Evolutionary conservation across 2,113 vertebrate genomes (phyloP), one percentile per base, ranked within the genome.

Genomic region (Dromiciops gliroides): DNA sequence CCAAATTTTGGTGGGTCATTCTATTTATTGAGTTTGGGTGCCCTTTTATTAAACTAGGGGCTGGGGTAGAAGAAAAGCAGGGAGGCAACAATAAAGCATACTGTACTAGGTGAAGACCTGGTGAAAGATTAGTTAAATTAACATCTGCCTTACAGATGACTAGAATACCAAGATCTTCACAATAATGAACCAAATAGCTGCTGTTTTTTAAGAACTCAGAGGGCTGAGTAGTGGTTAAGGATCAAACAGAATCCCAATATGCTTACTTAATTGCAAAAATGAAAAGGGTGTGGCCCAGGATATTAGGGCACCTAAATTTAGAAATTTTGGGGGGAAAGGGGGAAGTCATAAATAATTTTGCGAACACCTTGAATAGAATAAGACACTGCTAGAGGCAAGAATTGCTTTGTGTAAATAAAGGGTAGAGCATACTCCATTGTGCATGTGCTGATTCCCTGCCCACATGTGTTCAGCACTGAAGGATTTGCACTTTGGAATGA

Each of bases 41-140:
- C 19, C 37, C 50, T 93, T n/a, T 95, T 49, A 90, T 4, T 60
- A 31, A 96, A 49, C 94, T 93, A 47, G 23, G 50, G 89, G 48
- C 50, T 52, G 37, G 92, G 23, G 67, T 31, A 67, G 6, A 93
- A 9, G 5, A 24, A 92, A 56, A 83, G 7, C 14, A 31, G 11
- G 10, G 90, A 89, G 28, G 56, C n/a, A n/a, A n/a, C 93, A 52
- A 93, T 44, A 88, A 95, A 96, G 25, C n/a, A 49, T 9, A 51
- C 4, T 31, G 10, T 3, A 94, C 50, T 0, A 91, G 93, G 50
- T 24, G 50, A 95, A 90, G 60, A 28, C 28, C 25, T 23, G 50
- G 49, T 89, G 48, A 95, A 96, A 93, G n/a, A 90, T 53, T n/a
- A 19, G 60, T 92, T n/a, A 89, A 51, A 95, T 51, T 44, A 92